Conservation (phyloP, 37 sponge, comb jelly and placozoan genomes). For the Aplysina aerophoba region DNA sequence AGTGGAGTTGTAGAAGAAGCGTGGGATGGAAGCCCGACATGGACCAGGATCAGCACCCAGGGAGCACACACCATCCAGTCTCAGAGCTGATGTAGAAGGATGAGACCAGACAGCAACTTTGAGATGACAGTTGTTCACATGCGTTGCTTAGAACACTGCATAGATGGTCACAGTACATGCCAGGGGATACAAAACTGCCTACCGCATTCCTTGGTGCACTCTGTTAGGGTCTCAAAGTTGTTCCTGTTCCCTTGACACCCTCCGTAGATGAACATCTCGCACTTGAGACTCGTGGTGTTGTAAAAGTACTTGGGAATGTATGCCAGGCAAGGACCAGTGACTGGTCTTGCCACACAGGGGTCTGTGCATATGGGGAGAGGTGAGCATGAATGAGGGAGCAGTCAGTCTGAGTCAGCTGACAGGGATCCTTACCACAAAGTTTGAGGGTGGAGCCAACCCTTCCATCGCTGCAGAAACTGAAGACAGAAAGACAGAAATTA, state of each 20-base stretch:
- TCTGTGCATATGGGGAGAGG: neutral
- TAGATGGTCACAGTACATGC: too few species aligned
- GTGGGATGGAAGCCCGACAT: conserved; percentile 32
- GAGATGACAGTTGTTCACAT: too few species aligned
- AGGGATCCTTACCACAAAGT: too few species aligned
- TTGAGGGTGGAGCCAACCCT: neutral
- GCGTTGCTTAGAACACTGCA: neutral
- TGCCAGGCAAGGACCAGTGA: conserved; percentile 8
- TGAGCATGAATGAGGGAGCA: too few species aligned
- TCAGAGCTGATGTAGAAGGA: too few species aligned
- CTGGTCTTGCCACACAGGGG: neutral
- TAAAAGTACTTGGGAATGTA: neutral
- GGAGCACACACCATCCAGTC: neutral
- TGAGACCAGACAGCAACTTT: too few species aligned
- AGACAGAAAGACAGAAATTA: neutral
- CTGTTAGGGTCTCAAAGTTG: conserved; percentile 12
- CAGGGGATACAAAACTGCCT: neutral
- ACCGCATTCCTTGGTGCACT: conserved; percentile 38
- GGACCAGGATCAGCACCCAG: conserved; percentile 44
- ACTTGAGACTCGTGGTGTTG: neutral
- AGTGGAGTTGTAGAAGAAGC: conserved; percentile 35
- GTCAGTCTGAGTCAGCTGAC: too few species aligned
- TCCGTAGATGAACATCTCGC: neutral
- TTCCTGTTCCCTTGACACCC: neutral
- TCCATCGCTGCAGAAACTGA: neutral